A percentile compares a stretch with the other conserved stretches of the same genome.
These are phyloP conservation scores for Mesoligia furuncula DNA, from an alignment of 2,888 invertebrate species.

Conservation along the genomic window DNA sequence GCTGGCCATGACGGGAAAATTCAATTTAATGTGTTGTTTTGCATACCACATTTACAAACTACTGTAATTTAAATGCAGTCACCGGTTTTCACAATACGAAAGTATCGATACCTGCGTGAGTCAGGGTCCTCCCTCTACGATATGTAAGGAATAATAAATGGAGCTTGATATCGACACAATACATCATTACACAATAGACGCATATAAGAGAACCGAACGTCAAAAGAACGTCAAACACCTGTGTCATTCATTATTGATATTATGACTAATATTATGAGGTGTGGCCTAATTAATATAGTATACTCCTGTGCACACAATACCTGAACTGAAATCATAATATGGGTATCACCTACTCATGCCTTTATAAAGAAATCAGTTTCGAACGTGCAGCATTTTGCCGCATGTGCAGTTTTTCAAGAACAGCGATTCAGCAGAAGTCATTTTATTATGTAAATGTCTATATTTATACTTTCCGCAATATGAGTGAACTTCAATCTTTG, in stretches of 20 bases:
- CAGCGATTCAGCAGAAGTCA: conserved; percentile 13
- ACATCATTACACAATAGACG: conserved; percentile 7
- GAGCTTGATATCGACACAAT: conserved; percentile 38
- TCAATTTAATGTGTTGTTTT: conserved; percentile 67
- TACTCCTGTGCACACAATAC: background rate
- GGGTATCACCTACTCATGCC: background rate
- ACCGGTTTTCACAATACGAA: conserved; percentile 58
- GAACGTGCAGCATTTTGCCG: background rate
- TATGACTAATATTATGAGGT: conserved; percentile 2
- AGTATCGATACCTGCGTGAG: conserved; percentile 37
- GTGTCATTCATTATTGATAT: conserved; percentile 1
- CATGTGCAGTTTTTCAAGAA: conserved; percentile 22
- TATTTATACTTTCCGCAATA: conserved; percentile 32
- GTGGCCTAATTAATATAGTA: conserved; percentile 4
- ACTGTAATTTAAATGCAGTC: conserved; percentile 55
- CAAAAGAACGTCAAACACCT: conserved; percentile 13
- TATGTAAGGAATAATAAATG: conserved; percentile 52
- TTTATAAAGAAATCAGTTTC: background rate
- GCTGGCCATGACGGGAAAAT: conserved; percentile 70
- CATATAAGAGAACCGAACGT: conserved; percentile 16
- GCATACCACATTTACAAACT: conserved; percentile 59
- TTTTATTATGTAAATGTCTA: conserved; percentile 13
- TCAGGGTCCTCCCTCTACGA: conserved; percentile 29
- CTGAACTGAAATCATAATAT: background rate
- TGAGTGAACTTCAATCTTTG: conserved; percentile 39